phyloP scores from a whole-genome alignment of 92 coral and sea anemone species.

The Blastomussa wellsi region DNA sequence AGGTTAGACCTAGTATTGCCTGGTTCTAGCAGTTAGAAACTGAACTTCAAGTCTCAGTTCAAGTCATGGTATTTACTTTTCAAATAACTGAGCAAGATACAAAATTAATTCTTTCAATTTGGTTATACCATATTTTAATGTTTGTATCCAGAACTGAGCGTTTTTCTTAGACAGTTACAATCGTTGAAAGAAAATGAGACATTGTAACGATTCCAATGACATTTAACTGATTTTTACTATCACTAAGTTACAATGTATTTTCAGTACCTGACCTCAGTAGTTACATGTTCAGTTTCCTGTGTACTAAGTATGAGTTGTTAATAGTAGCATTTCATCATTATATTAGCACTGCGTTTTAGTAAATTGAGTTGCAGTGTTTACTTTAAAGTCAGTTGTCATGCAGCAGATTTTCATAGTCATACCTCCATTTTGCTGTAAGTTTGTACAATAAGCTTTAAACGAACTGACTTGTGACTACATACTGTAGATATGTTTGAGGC shows the following conservation, averaged over 20 bases:
- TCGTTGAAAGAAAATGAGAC: neutral
- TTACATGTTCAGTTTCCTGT: too few species aligned
- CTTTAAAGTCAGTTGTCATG: neutral
- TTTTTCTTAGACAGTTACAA: neutral
- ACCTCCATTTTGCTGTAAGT: neutral
- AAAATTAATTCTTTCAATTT: too few species aligned
- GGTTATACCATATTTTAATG: neutral
- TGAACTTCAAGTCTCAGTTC: neutral
- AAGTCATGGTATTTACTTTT: too few species aligned
- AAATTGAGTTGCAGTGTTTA: neutral
- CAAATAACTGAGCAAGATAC: too few species aligned
- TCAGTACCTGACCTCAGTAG: too few species aligned
- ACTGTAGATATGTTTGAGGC: neutral
- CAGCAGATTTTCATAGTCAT: neutral
- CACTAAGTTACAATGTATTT: too few species aligned
- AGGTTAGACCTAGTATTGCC: too few species aligned
- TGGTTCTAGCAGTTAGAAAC: neutral
- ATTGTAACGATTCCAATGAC: neutral
- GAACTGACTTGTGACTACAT: neutral
- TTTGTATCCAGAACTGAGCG: neutral
- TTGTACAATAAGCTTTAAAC: neutral
- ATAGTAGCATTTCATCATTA: too few species aligned
- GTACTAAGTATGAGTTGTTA: too few species aligned
- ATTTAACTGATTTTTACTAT: too few species aligned
- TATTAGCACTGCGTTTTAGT: neutral